These are phyloP conservation scores for Drosophila subquinaria DNA, from an alignment of 2,888 invertebrate species.

Conservation along the genomic window DNA sequence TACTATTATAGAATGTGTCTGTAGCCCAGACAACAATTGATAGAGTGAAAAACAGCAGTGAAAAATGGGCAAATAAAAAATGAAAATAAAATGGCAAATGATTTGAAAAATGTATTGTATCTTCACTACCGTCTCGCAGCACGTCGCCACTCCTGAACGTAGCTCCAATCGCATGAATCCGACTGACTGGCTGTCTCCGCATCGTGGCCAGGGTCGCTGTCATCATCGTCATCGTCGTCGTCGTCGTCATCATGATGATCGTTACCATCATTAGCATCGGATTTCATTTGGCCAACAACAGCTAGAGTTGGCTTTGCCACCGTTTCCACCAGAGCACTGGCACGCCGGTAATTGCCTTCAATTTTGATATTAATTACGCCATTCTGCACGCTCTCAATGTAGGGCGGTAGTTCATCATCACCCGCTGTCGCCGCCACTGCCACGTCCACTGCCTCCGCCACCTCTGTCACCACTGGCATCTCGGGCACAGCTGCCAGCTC, in stretches of 20 bases:
- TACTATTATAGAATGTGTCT: constrained; percentile 45
- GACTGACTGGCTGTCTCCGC: constrained; percentile 81
- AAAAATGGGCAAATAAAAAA: constrained; percentile 47
- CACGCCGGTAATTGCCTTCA: constrained; percentile 88
- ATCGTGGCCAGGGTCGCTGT: constrained; percentile 84
- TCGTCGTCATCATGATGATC: constrained; percentile 39
- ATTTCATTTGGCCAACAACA: constrained; percentile 76
- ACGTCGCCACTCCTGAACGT: constrained; percentile 90
- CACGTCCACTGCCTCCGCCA: constrained; percentile 9
- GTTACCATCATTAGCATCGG: constrained; percentile 55
- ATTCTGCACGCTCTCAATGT: constrained; percentile 85
- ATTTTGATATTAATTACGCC: constrained; percentile 88
- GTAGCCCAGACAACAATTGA: constrained; percentile 46
- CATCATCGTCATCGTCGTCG: constrained; percentile 62
- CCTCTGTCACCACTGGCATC: background rate
- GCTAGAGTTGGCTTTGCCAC: constrained; percentile 82
- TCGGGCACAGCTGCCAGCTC: constrained; percentile 3
- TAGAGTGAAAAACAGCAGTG: constrained; percentile 16
- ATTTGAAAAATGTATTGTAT: constrained; percentile 49
- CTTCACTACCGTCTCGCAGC: constrained; percentile 76
- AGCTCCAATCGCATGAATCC: constrained; percentile 90
- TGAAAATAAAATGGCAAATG: constrained; percentile 52
- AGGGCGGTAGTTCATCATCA: constrained; percentile 85
- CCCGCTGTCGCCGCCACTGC: constrained; percentile 9
- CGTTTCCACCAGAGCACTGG: constrained; percentile 88